phyloP scores from a whole-genome alignment of 92 coral and sea anemone genomes.

The Phymanthus crucifer region DNA sequence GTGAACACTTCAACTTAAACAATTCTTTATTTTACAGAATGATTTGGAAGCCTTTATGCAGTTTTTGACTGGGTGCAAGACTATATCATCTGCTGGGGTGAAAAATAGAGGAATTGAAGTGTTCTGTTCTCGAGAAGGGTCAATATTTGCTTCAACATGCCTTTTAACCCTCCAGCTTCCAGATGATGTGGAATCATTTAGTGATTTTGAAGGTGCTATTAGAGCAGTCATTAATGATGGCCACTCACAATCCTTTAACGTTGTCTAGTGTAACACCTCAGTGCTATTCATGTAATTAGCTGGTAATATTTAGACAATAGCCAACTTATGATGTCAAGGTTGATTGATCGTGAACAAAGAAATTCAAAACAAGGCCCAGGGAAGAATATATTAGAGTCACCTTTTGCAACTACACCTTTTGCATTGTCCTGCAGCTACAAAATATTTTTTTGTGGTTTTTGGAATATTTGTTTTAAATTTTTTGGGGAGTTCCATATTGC shows the following conservation, averaged over 20 bases:
- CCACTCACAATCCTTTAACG: neutral
- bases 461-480: too few relatives aligned
- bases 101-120: conserved; percentile 2
- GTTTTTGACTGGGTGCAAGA: conserved; percentile 13
- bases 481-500: too few relatives aligned
- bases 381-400: too few relatives aligned
- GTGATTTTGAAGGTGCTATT: conserved; percentile 4
- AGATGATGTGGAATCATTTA: neutral
- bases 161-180: conserved; percentile 8
- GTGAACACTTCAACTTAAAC: neutral
- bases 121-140: conserved; percentile 1
- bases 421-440: too few relatives aligned
- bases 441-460: too few relatives aligned
- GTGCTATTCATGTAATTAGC: too few relatives aligned
- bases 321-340: too few relatives aligned
- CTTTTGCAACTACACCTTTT: too few relatives aligned
- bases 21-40: neutral
- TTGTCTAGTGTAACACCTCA: too few relatives aligned
- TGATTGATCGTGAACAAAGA: too few relatives aligned
- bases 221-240: neutral
- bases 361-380: too few relatives aligned
- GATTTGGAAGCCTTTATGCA: conserved; percentile 9
- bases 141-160: conserved; percentile 9
- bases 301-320: too few relatives aligned
- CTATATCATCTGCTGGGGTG: conserved; percentile 7